Conservation (phyloP, 2,113 vertebrate genomes). For the human region GRCh38 chrX:21623501-21624000, state of each 20-base stretch:
- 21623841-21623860: not conserved
- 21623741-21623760: not conserved
- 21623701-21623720: not conserved
- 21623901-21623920: not conserved
- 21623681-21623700: slow-evolving; percentile 23
- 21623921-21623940: slow-evolving; percentile 29
- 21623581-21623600: slow-evolving; percentile 13
- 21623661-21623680: not conserved
- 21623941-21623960: slow-evolving; percentile 20
- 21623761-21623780: slow-evolving; percentile 38
- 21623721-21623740: slow-evolving; percentile 35
- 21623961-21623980: not conserved
- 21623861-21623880: slow-evolving; percentile 6
- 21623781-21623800: not conserved
- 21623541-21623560: not conserved
- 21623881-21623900: slow-evolving; percentile 35
- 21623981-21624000: slow-evolving; percentile 19
- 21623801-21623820: not conserved
- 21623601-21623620: not conserved
- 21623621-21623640: not conserved
- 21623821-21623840: slow-evolving; percentile 46
- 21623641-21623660: slow-evolving; percentile 34
- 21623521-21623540: not conserved
- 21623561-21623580: not conserved
- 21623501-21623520: slow-evolving; percentile 10